phyloP scores from a whole-genome alignment of 2,113 vertebrate species.

The Alexandromys fortis region DNA sequence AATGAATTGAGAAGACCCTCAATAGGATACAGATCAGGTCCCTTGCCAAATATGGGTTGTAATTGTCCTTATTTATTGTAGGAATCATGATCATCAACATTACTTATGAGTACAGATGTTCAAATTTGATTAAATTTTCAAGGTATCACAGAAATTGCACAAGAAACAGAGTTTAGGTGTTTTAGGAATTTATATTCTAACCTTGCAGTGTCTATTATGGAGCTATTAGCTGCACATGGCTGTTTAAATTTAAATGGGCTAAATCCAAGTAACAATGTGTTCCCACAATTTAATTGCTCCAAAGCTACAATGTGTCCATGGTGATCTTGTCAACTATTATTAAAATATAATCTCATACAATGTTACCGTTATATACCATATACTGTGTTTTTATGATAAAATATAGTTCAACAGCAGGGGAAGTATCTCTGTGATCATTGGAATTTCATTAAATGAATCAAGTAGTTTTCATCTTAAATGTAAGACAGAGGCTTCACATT shows the following conservation, averaged over 20 bases:
- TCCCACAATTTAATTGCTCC: neutral
- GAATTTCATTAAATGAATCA: neutral
- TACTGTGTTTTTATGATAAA: neutral
- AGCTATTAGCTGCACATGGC: neutral
- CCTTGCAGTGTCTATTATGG: neutral
- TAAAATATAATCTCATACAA: neutral
- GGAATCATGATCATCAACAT: conserved; percentile 33
- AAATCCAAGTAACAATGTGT: neutral
- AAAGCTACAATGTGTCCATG: neutral
- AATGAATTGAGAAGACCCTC: conserved; percentile 25
- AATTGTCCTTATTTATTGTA: conserved; percentile 62
- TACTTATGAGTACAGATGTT: conserved; percentile 44
- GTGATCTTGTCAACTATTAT: neutral
- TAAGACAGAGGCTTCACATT: neutral
- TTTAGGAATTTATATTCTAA: neutral
- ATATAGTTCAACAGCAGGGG: neutral
- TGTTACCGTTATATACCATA: neutral
- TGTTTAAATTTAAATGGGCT: neutral
- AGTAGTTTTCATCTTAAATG: neutral
- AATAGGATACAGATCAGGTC: conserved; percentile 23
- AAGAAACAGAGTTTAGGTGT: neutral
- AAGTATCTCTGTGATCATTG: neutral
- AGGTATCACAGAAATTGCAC: neutral
- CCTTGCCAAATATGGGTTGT: conserved; percentile 33
- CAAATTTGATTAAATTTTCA: conserved; percentile 27